Evolutionary conservation across 1,140 invertebrate species (phyloP).

Genomic region (Zaprionus vittiger): DNA sequence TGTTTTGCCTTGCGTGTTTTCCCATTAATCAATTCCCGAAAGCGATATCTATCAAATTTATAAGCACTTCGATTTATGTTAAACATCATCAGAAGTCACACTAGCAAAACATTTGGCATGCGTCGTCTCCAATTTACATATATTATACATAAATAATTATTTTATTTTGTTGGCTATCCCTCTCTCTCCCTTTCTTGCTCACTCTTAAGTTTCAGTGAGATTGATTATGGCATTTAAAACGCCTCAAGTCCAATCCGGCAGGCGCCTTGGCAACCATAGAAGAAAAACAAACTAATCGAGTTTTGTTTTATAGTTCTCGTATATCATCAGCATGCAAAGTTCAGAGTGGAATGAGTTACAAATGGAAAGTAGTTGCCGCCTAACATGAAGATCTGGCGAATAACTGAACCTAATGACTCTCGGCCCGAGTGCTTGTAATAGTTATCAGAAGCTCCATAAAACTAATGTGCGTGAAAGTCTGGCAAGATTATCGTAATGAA

Average conservation of each 20-base stretch:
- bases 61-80: slow-evolving; percentile 80
- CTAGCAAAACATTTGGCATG: slow-evolving; percentile 72
- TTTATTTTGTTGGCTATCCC: neutral
- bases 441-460: slow-evolving; percentile 30
- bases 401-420: slow-evolving; percentile 14
- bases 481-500: slow-evolving; percentile 17
- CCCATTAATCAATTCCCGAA: slow-evolving; percentile 73
- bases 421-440: slow-evolving; percentile 14
- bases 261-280: slow-evolving; percentile 21
- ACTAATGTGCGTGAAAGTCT: slow-evolving; percentile 30
- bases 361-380: slow-evolving; percentile 13
- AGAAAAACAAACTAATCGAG: slow-evolving; percentile 13
- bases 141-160: slow-evolving; percentile 38
- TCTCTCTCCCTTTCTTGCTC: neutral
- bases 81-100: slow-evolving; percentile 77
- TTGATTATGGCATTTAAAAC: slow-evolving; percentile 59
- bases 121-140: slow-evolving; percentile 66
- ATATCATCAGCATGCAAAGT: slow-evolving; percentile 7
- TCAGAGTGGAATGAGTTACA: slow-evolving; percentile 9
- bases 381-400: slow-evolving; percentile 1
- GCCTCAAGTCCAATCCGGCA: slow-evolving; percentile 42
- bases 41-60: slow-evolving; percentile 76
- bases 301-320: slow-evolving; percentile 8
- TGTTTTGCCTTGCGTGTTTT: slow-evolving; percentile 23
- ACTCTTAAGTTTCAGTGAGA: slow-evolving; percentile 57